Percentiles rank a stretch among this genome's conserved stretches.
Conservation (phyloP, 1,140 invertebrate species). For the Ridgeia piscesae region DNA sequence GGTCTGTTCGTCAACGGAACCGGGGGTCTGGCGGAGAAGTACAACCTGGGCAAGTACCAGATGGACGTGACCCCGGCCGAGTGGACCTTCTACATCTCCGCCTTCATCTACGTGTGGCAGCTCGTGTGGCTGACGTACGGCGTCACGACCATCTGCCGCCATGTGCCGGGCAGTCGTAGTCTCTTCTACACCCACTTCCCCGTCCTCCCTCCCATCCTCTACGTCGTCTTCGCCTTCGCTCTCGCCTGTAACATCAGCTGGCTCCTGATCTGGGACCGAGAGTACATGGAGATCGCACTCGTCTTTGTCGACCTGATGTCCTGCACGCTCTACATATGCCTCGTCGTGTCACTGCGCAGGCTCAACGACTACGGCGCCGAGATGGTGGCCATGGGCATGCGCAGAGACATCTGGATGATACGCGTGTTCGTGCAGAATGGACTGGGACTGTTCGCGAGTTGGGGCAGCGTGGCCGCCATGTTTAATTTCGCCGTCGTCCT, state of each 20-base stretch:
- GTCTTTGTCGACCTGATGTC: slow-evolving; percentile 34
- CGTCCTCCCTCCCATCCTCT: slow-evolving; percentile 27
- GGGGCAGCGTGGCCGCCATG: slow-evolving; percentile 48
- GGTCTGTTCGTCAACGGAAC: slow-evolving; percentile 22
- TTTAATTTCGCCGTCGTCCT: slow-evolving; percentile 45
- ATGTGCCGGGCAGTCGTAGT: background rate
- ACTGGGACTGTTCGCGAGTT: slow-evolving; percentile 49
- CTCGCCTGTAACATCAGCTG: slow-evolving; percentile 43
- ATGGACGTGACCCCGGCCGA: slow-evolving; percentile 27
- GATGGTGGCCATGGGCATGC: background rate
- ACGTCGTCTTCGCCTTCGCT: slow-evolving; percentile 27
- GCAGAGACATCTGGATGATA: slow-evolving; percentile 38
- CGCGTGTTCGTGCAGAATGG: slow-evolving; percentile 51
- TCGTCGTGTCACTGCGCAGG: slow-evolving; percentile 31
- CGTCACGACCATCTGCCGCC: slow-evolving; percentile 19
- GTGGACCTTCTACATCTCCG: slow-evolving; percentile 26
- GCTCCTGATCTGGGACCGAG: slow-evolving; percentile 47
- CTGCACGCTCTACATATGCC: slow-evolving; percentile 38
- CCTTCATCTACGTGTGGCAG: slow-evolving; percentile 29
- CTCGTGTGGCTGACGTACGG: slow-evolving; percentile 26
- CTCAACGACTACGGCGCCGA: slow-evolving; percentile 23
- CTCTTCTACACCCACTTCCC: slow-evolving; percentile 21
- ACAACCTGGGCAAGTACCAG: slow-evolving; percentile 27
- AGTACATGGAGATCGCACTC: slow-evolving; percentile 35
- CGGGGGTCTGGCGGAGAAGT: slow-evolving; percentile 26